Conservation (phyloP, 2,113 vertebrate species). For the Taxidea taxus region DNA sequence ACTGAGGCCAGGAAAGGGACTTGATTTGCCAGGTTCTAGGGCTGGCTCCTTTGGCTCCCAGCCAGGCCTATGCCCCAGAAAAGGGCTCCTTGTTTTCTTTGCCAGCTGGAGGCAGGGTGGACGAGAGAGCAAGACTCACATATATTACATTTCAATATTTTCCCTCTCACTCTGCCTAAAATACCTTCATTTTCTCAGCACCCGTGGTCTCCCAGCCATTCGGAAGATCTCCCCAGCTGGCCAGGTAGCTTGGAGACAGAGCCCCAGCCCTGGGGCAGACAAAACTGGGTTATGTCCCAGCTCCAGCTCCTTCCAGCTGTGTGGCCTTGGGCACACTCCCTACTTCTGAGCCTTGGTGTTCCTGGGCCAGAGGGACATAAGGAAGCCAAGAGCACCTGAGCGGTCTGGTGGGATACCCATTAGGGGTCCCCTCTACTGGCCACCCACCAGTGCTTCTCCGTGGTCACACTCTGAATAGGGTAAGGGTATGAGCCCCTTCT, state of each 20-base stretch:
- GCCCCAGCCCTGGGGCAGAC: neutral
- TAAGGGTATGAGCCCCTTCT: neutral
- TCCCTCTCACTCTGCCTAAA: neutral
- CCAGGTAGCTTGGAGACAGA: neutral
- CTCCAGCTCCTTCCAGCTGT: neutral
- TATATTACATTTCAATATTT: neutral
- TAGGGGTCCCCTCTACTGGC: neutral
- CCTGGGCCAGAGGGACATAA: neutral
- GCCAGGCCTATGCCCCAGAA: neutral
- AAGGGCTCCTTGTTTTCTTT: neutral
- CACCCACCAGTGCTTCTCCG: neutral
- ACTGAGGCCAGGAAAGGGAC: neutral
- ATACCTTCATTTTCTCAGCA: too few relatives aligned
- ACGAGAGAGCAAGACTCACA: neutral
- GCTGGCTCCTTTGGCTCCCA: neutral
- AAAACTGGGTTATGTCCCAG: neutral
- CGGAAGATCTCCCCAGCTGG: neutral
- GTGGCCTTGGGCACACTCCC: neutral
- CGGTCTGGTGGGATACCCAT: neutral
- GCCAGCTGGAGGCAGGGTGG: neutral
- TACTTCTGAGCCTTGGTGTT: neutral
- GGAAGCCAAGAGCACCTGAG: neutral
- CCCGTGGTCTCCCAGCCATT: neutral
- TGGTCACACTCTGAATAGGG: neutral
- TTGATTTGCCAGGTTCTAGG: neutral